Conservation (phyloP, 1,140 invertebrate species). For the Popillia japonica region DNA sequence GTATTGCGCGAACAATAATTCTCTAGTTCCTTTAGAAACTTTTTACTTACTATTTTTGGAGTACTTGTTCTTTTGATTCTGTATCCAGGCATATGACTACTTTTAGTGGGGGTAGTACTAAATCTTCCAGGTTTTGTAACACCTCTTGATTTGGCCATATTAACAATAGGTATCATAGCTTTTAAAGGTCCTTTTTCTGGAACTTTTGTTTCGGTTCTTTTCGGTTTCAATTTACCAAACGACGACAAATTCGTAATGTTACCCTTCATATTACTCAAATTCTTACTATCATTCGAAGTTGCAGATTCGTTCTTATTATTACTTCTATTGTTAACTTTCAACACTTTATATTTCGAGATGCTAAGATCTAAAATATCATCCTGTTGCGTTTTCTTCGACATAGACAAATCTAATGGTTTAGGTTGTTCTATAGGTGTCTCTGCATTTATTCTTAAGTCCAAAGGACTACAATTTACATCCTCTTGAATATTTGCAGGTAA, state of each 20-base stretch:
- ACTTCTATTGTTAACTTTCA: background rate
- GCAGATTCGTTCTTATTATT: background rate
- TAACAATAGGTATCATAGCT: constrained; percentile 44
- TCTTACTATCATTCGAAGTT: constrained; percentile 34
- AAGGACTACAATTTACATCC: constrained; percentile 35
- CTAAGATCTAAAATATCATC: constrained; percentile 5
- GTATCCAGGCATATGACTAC: constrained; percentile 1
- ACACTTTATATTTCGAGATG: background rate
- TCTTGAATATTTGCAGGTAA: constrained; percentile 39
- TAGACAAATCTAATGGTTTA: constrained; percentile 43
- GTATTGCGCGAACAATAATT: too few relatives aligned
- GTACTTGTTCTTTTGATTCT: constrained; percentile 43
- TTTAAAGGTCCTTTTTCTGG: constrained; percentile 44
- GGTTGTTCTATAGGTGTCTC: constrained; percentile 34
- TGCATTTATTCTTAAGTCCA: constrained; percentile 40
- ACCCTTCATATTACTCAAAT: constrained; percentile 17
- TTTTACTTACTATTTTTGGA: constrained; percentile 42
- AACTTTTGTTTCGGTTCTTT: constrained; percentile 39
- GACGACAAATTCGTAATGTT: background rate
- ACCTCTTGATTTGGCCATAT: constrained; percentile 43
- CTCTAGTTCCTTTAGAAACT: too few relatives aligned
- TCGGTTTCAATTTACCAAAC: constrained; percentile 42
- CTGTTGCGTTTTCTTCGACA: constrained; percentile 33
- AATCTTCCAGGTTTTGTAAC: background rate
- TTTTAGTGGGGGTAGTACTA: constrained; percentile 42